phyloP scores from a whole-genome alignment of 2,888 invertebrate species.

The Myopa testacea region DNA sequence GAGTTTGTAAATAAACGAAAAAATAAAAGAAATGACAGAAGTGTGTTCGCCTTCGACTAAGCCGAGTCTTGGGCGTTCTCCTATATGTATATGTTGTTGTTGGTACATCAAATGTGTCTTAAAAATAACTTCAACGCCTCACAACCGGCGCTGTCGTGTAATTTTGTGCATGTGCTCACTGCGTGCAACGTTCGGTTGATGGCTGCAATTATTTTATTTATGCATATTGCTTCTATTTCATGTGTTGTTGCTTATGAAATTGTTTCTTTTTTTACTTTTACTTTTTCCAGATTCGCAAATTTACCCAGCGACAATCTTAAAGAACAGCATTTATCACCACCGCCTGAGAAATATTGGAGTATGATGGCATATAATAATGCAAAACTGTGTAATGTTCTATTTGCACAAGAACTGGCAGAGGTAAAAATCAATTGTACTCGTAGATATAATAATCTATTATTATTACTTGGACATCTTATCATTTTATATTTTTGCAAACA shows the following conservation, averaged over 20 bases:
- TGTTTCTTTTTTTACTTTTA: not conserved
- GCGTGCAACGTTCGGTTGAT: not conserved
- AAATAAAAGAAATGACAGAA: not conserved
- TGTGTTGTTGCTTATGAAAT: slow-evolving; percentile 1
- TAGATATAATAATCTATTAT: not conserved
- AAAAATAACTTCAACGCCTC: slow-evolving; percentile 4
- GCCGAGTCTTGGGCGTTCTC: slow-evolving; percentile 13
- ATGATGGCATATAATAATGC: slow-evolving; percentile 92
- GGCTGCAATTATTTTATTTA: not conserved
- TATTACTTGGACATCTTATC: too few species aligned
- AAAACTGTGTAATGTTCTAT: slow-evolving; percentile 89
- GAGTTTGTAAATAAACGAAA: too few species aligned
- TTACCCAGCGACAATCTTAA: slow-evolving; percentile 70
- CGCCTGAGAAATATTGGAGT: slow-evolving; percentile 78
- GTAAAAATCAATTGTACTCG: slow-evolving; percentile 54
- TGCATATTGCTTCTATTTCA: slow-evolving; percentile 3
- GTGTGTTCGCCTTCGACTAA: not conserved
- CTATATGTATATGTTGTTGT: not conserved
- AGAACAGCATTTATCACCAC: slow-evolving; percentile 76
- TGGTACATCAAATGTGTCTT: slow-evolving; percentile 27
- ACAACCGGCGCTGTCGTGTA: not conserved
- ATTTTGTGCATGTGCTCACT: not conserved
- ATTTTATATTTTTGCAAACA: not conserved
- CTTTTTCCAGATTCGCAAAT: slow-evolving; percentile 69
- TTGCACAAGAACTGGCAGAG: slow-evolving; percentile 82